Base-by-base conservation (phyloP, 2,797 vertebrate genomes). In the Lacerta bilineata region DNA sequence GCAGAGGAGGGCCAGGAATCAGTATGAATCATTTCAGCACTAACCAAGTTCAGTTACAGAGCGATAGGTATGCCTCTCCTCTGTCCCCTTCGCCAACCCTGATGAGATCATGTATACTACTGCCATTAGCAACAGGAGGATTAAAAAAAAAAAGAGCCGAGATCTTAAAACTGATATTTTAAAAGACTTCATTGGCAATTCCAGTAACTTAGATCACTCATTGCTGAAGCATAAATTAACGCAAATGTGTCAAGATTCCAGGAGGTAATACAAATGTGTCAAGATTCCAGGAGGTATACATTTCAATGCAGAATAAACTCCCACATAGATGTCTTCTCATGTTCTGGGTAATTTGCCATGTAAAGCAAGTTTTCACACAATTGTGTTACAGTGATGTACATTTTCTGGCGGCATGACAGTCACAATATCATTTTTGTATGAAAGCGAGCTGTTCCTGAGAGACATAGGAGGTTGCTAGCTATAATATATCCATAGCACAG, bases 371-470 rank as follows among this genome's bases (percentile, higher is more conserved):
- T 96, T 95, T 92, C 79, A 85, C 92, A 72, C 80, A 80, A 87
- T 91, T 78, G 84, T 75, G 87, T 29, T 76, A 89, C 11, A 88
- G 88, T 91, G 72, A 87, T 88, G 46, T 36, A 72, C 82, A 80
- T 87, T 90, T 90, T 41, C 5, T 72, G 93, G 88, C 94, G 94
- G 90, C 93, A 91, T 82, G 85, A 90, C 90, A 95, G 76, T 88
- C 61, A 76, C 36, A 64, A 80, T 92, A 90, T 74, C 80, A 23
- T 91, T 93, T 95, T 80, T 90, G 83, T 1, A 41, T 92, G 92
- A 93, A 95, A 93, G 92, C 93, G 93, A 93, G 1, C 46, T 94
- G 90, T 85, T 94, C 95, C 64, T 85, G 90, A 90, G 84, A 88
- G 90, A 80, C 90, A 76, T 87, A 88, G 4, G 77, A 93, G 82